phyloP scores from a whole-genome alignment of 2,888 invertebrate species.

The Oligia fasciuncula region DNA sequence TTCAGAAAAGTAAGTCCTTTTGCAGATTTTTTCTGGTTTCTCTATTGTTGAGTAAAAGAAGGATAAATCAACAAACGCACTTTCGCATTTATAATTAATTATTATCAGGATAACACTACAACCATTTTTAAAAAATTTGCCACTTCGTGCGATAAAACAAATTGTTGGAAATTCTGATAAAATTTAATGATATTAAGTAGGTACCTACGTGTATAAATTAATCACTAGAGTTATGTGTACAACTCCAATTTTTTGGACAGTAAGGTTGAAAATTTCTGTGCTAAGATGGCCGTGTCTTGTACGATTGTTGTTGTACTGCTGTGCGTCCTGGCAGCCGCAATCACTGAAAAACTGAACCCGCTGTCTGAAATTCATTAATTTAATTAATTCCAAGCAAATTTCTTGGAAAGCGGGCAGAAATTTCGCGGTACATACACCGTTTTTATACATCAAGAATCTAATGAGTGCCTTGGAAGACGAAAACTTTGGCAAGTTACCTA shows the following conservation, averaged over 20 bases:
- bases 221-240: neutral
- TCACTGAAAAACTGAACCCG: conserved; percentile 11
- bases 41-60: neutral
- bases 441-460: conserved; percentile 29
- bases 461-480: conserved; percentile 18
- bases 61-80: neutral
- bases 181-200: neutral
- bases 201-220: neutral
- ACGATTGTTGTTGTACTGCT: conserved; percentile 7
- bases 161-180: neutral
- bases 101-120: neutral
- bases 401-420: conserved; percentile 45
- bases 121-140: too few species aligned
- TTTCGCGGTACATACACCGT: conserved; percentile 14
- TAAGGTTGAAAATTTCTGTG: neutral
- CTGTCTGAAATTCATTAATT: conserved; percentile 38
- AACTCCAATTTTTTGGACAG: neutral
- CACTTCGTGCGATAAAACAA: neutral
- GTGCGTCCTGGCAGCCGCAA: neutral
- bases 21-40: neutral
- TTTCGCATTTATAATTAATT: neutral
- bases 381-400: conserved; percentile 34
- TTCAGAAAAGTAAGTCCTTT: neutral
- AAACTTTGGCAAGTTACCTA: neutral
- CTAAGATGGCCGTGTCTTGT: too few species aligned